These are phyloP conservation scores for Graptemys geographica DNA, from an alignment of 2,797 vertebrate species.

Conservation along the genomic window DNA sequence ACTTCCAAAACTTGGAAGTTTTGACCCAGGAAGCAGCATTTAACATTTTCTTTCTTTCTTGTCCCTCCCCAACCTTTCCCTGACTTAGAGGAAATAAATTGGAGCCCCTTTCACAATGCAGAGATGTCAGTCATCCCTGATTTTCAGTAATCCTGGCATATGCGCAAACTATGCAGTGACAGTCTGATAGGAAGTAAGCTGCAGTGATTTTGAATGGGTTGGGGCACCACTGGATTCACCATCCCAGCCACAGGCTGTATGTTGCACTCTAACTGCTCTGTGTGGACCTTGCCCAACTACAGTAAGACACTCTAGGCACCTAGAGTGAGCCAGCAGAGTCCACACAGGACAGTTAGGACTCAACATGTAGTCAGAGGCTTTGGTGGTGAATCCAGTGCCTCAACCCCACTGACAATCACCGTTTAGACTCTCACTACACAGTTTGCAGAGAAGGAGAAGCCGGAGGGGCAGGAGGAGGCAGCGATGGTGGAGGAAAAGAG, in stretches of 20 bases:
- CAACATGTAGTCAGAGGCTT: neutral
- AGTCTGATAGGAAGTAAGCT: neutral
- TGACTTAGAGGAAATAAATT: slow-evolving; percentile 37
- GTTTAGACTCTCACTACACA: neutral
- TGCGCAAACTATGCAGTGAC: neutral
- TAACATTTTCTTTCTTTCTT: neutral
- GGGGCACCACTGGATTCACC: neutral
- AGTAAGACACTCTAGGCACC: neutral
- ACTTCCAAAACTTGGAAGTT: slow-evolving; percentile 42
- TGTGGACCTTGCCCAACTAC: neutral
- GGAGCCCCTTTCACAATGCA: slow-evolving; percentile 23
- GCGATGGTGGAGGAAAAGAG: neutral
- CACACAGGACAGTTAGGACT: neutral
- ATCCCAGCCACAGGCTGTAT: neutral
- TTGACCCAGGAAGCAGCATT: neutral
- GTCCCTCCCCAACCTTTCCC: too few relatives aligned
- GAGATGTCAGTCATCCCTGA: neutral
- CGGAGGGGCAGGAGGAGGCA: neutral
- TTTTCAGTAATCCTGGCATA: neutral
- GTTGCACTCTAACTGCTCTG: neutral
- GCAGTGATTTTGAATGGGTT: neutral
- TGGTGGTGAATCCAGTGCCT: neutral
- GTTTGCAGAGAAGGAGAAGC: neutral
- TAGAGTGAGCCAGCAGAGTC: neutral
- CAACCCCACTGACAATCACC: neutral